A percentile compares a stretch with the other conserved stretches of the same genome.
These are phyloP conservation scores for Stramonita haemastoma DNA, from an alignment of 2,888 invertebrate species.

Conservation along the genomic window DNA sequence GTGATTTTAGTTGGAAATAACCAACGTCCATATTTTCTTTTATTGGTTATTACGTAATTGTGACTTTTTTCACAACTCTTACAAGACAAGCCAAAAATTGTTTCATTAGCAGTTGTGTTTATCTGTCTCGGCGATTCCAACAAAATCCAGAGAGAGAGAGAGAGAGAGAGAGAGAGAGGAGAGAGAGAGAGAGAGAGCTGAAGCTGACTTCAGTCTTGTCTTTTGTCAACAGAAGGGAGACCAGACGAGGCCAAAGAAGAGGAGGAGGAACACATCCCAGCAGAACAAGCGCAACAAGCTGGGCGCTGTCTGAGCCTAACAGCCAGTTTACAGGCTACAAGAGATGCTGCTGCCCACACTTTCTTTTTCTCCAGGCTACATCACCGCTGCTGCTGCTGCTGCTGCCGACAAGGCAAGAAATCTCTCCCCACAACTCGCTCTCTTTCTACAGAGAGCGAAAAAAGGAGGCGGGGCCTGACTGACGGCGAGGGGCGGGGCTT, in stretches of 20 bases:
- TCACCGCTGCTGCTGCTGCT: not conserved
- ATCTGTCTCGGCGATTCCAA: too few relatives aligned
- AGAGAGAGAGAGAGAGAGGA: not conserved
- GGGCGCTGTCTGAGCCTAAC: not conserved
- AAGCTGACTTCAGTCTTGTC: not conserved
- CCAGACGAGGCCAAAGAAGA: not conserved
- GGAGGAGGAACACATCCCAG: too few relatives aligned
- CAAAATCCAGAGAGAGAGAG: not conserved
- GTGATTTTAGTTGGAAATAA: too few relatives aligned
- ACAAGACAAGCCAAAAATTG: too few relatives aligned
- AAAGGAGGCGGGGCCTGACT: conserved; percentile 11
- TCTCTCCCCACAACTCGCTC: not conserved
- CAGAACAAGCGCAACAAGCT: too few relatives aligned
- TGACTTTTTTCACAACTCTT: too few relatives aligned
- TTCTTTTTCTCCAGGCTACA: not conserved
- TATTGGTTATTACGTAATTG: too few relatives aligned
- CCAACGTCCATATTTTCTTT: too few relatives aligned
- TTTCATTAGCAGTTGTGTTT: too few relatives aligned
- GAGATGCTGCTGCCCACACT: not conserved
- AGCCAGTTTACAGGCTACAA: not conserved
- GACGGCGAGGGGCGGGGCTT: conserved; percentile 15
- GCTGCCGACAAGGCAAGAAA: too few relatives aligned
- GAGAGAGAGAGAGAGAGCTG: conserved; percentile 9
- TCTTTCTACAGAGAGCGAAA: not conserved
- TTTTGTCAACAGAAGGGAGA: too few relatives aligned